Percentiles rank a stretch among this genome's conserved stretches.
phyloP scores from a whole-genome alignment of 2,113 vertebrate genomes.

The Orycteropus afer region DNA sequence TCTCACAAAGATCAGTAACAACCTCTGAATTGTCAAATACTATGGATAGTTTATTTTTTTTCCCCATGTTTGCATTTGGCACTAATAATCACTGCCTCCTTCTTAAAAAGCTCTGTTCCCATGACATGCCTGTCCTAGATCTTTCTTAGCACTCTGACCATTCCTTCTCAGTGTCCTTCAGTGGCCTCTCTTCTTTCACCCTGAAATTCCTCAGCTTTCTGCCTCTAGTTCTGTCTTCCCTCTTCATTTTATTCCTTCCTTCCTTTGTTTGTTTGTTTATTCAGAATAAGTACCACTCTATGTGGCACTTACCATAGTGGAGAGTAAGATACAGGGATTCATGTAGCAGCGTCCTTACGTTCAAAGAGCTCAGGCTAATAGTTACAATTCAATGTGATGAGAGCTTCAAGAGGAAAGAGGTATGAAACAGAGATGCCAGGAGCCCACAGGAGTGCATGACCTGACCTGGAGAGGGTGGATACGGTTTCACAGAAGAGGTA shows the following conservation, averaged over 20 bases:
- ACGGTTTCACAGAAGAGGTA: background rate
- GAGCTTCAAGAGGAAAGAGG: background rate
- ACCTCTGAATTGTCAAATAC: background rate
- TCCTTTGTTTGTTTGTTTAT: background rate
- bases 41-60: background rate
- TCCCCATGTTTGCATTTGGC: conserved; percentile 34
- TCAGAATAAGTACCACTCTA: conserved; percentile 34
- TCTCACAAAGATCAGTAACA: conserved; percentile 28
- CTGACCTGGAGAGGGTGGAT: background rate
- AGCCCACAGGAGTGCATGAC: background rate
- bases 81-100: background rate
- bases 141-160: background rate
- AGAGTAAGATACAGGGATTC: background rate
- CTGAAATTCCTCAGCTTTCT: background rate
- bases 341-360: background rate
- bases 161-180: background rate
- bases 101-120: background rate
- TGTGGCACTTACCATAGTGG: background rate
- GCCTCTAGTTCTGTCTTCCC: background rate
- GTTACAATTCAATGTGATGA: background rate
- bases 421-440: background rate
- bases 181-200: background rate
- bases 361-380: background rate
- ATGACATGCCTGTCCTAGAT: background rate
- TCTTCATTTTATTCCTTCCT: background rate